Conservation (phyloP, 2,888 invertebrate species). For the Nymphalis polychloros region DNA sequence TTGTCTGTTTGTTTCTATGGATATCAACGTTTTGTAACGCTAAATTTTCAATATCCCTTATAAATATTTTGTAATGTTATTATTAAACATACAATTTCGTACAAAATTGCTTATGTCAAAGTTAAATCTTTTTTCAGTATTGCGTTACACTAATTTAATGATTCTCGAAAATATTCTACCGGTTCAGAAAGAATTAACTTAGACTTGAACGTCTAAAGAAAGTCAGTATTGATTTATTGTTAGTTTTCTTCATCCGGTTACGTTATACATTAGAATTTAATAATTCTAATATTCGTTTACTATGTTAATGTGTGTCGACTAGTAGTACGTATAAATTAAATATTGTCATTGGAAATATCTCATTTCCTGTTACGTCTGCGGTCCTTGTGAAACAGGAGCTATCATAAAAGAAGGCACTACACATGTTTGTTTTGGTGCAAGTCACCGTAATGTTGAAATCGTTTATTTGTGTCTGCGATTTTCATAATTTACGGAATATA, state of each 20-base stretch:
- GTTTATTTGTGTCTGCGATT: not conserved
- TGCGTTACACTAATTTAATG: too few species aligned
- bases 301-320: too few species aligned
- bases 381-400: not conserved
- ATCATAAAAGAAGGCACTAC: constrained; percentile 1
- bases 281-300: too few species aligned
- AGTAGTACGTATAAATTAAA: too few species aligned
- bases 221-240: too few species aligned
- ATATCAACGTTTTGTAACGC: constrained; percentile 54
- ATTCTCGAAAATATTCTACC: too few species aligned
- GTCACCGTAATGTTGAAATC: constrained; percentile 10
- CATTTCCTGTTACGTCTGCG: constrained; percentile 28
- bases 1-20: constrained; percentile 52
- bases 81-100: not conserved
- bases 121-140: too few species aligned
- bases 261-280: too few species aligned
- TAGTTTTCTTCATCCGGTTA: too few species aligned
- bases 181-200: too few species aligned
- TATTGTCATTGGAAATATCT: constrained; percentile 28
- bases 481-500: not conserved
- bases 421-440: constrained; percentile 18
- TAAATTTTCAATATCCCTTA: not conserved
- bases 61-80: not conserved
- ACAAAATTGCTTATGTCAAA: too few species aligned
- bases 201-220: too few species aligned